phyloP scores from a whole-genome alignment of 2,888 invertebrate species.

The Terebella lapidaria region DNA sequence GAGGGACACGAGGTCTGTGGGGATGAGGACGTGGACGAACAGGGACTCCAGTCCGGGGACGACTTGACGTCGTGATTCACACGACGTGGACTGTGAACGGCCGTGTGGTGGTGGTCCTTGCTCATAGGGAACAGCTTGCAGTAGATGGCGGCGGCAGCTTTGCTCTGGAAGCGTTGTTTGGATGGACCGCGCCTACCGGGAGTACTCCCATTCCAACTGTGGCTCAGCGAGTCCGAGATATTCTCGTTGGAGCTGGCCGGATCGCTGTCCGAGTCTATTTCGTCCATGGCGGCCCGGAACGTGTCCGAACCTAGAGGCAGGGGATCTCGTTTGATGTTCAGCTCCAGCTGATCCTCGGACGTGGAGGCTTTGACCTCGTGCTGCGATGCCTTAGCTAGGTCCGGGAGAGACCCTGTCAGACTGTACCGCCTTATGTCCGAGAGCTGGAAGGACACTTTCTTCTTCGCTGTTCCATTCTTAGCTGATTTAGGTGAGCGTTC shows the following conservation, averaged over 20 bases:
- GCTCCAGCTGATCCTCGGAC: background rate
- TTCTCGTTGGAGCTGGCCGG: background rate
- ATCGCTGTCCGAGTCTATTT: background rate
- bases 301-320: background rate
- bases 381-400: background rate
- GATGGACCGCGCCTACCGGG: background rate
- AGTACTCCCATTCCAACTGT: background rate
- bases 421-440: background rate
- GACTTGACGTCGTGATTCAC: background rate
- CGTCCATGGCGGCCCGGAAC: background rate
- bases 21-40: no score
- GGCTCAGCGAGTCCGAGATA: background rate
- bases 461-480: background rate
- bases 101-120: no score
- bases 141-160: background rate
- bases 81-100: no score
- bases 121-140: background rate
- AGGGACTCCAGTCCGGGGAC: background rate
- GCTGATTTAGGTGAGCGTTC: no score
- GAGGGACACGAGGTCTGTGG: no score
- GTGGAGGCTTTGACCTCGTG: background rate
- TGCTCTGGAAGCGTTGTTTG: background rate
- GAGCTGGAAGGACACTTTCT: background rate
- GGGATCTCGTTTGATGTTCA: background rate
- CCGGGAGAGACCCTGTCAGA: background rate